Base-by-base conservation (phyloP, 64 coral and sea anemone species). In the Pocillopora verrucosa region DNA sequence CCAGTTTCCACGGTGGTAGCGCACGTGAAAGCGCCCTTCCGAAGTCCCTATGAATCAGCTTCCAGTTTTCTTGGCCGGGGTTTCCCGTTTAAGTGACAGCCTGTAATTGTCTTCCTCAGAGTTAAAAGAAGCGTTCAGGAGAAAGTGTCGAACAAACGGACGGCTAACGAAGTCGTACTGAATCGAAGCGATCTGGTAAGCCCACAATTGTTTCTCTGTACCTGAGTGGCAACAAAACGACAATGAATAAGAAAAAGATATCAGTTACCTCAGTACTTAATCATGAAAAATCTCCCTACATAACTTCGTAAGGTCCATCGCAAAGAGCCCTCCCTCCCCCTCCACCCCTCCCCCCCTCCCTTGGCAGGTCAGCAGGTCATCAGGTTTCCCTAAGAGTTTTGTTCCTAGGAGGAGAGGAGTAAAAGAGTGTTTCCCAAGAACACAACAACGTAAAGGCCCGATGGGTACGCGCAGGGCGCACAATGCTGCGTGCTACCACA, bases 91-190 rank as follows among this genome's bases (percentile, higher is more conserved):
- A 13, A 95, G 34, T 0, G 94, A 95, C 6, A 95, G 90, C n/a
- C 91, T 95, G 86, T 95, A 95, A 64, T 95, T 95, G 17, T 95
- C 94, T 92, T 95, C 94, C 45, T 95, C 94, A 2, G 94, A 89
- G 74, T 95, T 95, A 26, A 95, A 92, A 13, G 94, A 92, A 16
- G 90, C 90, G 79, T 95, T 95, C 2, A 95, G 90, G 20, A 95
- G 90, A 60, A 92, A 95, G 72, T 95, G 90, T 0, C 82, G 75
- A n/a, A 89, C 79, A 1, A 92, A 90, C 2, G 72, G 94, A 20
- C 78, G 82, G 70, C 87, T 95, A 9, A 85, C 65, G 30, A 95
- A 95, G 90, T 92, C 90, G 69, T 95, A 95, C 36, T 95, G 94
- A 10, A 95, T 89, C 10, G 94, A 80, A 6, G 94, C 94, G 30